Base-by-base conservation (phyloP, 2,113 vertebrate species). In the Passer domesticus region DNA sequence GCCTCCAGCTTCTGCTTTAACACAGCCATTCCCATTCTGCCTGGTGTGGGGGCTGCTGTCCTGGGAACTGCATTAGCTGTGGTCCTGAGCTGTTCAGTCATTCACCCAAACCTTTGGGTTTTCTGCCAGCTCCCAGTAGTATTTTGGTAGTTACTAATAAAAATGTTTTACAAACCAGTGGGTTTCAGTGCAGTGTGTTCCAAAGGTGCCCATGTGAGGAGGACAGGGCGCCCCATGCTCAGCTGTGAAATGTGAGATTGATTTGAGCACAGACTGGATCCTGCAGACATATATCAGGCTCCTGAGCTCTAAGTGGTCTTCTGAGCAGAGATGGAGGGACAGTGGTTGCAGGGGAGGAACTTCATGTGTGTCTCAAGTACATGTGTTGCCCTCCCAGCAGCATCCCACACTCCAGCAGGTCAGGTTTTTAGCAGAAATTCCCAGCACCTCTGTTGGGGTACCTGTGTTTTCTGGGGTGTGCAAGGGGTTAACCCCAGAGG, bases 341-440 rank as follows among this genome's bases (percentile, higher is more conserved):
- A 14, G 33, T 33, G 13, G 30, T 64, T 72, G n/a, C 21, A 19
- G 20, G 13, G 13, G 31, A 59, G 35, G 20, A 66, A 4, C 7
- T 28, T n/a, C 15, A 24, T 3, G 6, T 47, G 28, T 76, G 30
- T 43, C 31, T 35, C 14, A n/a, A 17, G 18, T 15, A 7, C 1
- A 1, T 11, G 14, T 27, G 30, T 53, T 72, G 15, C 15, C 13
- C 8, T 66, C 43, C n/a, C 30, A 46, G 49, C 37, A 46, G 49
- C 46, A 28, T 46, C 30, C 50, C 46, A 28, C 1, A 1, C 0
- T 3, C 49, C 0, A 1, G 33, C 43, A 63, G 0, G 0, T 62
- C 31, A 63, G 19, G n/a, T 66, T 91, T 77, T n/a, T 43, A 49
- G 58, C 23, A 53, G n/a, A 94, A 90, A n/a, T 50, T 63, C 33